Conservation (phyloP, 2,888 invertebrate genomes). For the Gymnoscelis rufifasciata region DNA sequence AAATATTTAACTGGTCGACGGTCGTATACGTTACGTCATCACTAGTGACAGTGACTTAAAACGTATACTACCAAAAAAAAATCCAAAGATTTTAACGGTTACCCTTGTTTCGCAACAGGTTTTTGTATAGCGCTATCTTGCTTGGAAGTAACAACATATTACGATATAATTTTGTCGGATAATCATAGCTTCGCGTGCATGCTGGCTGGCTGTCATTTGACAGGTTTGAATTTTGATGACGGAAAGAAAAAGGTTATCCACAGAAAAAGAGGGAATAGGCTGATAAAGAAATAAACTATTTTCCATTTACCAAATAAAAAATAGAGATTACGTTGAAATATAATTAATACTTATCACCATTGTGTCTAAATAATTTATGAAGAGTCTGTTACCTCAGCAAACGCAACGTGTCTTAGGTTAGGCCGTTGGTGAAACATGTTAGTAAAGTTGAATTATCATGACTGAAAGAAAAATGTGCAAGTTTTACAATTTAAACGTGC, state of each 20-base stretch:
- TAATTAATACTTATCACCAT: conserved; percentile 42
- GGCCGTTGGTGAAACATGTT: conserved; percentile 77
- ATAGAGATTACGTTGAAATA: conserved; percentile 40
- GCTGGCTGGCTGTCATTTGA: conserved; percentile 60
- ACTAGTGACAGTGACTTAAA: not conserved
- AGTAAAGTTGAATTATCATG: conserved; percentile 73
- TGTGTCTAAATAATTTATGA: conserved; percentile 44
- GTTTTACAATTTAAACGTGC: conserved; percentile 77
- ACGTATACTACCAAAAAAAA: not conserved
- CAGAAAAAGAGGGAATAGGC: conserved; percentile 72
- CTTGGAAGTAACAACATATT: not conserved
- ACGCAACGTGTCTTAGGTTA: conserved; percentile 77
- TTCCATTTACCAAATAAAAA: conserved; percentile 38
- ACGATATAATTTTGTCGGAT: conserved; percentile 3
- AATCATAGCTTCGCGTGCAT: conserved; percentile 15
- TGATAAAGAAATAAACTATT: conserved; percentile 49
- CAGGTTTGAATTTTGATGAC: conserved; percentile 77
- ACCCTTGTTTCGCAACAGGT: not conserved
- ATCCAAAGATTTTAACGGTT: not conserved
- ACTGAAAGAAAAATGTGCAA: conserved; percentile 79
- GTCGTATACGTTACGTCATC: no score
- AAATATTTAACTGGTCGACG: no score
- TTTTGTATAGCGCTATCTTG: not conserved
- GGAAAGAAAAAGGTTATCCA: conserved; percentile 77
- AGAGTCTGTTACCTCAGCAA: conserved; percentile 47